Percentiles rank a stretch among this genome's conserved stretches.
These are phyloP conservation scores for Illadopsis cleaveri DNA, from an alignment of 2,113 vertebrate species.

Conservation along the genomic window DNA sequence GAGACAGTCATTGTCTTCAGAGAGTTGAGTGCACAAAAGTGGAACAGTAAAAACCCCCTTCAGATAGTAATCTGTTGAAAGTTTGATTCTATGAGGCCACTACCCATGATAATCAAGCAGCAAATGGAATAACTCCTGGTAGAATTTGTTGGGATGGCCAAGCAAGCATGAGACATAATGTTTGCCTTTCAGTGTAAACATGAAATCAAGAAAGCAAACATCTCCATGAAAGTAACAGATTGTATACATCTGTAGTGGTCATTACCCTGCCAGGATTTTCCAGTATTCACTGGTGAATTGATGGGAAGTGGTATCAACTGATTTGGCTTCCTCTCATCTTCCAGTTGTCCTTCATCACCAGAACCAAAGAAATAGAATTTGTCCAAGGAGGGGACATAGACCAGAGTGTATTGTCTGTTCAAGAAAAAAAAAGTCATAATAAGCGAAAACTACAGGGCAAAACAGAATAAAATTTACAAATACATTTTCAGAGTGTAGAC, in stretches of 20 bases:
- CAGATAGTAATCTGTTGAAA: neutral
- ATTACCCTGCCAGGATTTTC: neutral
- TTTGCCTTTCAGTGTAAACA: neutral
- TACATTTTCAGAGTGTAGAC: neutral
- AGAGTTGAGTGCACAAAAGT: neutral
- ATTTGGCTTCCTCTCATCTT: neutral
- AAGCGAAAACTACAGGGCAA: neutral
- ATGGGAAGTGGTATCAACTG: slow-evolving; percentile 63
- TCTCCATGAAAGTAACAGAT: neutral
- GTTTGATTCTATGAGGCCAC: neutral
- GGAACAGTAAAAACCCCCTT: neutral
- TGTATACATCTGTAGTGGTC: neutral
- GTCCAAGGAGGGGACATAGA: slow-evolving; percentile 62
- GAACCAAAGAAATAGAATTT: slow-evolving; percentile 74
- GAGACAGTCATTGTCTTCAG: neutral
- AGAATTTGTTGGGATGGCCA: neutral
- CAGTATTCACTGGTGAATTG: neutral
- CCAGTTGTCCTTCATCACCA: slow-evolving; percentile 43
- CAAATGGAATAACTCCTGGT: neutral
- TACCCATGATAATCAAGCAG: neutral
- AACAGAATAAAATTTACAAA: neutral
- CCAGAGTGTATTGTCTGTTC: slow-evolving; percentile 72
- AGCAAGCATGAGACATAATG: neutral
- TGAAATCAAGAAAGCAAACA: neutral
- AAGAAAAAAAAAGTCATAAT: neutral